phyloP scores from a whole-genome alignment of 2,113 vertebrate species.

The Megaceryle torquata region DNA sequence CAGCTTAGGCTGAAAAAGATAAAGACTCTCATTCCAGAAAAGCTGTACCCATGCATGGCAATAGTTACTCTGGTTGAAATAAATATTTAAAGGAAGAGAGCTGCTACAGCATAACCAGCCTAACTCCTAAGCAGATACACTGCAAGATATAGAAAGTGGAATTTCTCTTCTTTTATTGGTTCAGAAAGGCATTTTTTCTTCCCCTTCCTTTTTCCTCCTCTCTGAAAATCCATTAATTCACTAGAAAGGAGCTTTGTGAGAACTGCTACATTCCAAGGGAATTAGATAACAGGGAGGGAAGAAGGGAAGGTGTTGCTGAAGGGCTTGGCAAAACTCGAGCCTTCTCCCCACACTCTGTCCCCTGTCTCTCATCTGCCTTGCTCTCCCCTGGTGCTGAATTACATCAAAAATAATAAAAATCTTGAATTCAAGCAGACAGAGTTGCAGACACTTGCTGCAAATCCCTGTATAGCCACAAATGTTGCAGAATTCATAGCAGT shows the following conservation, averaged over 20 bases:
- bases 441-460: neutral
- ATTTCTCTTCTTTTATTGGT: neutral
- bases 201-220: neutral
- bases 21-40: neutral
- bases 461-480: neutral
- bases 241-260: neutral
- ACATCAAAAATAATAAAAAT: neutral
- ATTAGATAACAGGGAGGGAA: neutral
- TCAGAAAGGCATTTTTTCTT: neutral
- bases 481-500: neutral
- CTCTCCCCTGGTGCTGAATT: neutral
- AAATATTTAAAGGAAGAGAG: constrained; percentile 9
- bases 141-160: neutral
- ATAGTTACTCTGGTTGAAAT: neutral
- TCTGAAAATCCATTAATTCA: neutral
- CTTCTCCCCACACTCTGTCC: neutral
- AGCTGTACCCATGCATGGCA: neutral
- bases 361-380: neutral
- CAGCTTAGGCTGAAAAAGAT: neutral
- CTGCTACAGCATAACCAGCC: neutral
- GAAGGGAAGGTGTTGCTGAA: neutral
- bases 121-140: neutral
- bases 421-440: neutral
- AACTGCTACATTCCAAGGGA: neutral
- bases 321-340: neutral